Percentiles rank a stretch among this genome's conserved stretches.
These are phyloP conservation scores for Synergus japonicus DNA, from an alignment of 2,888 invertebrate species.

Conservation along the genomic window DNA sequence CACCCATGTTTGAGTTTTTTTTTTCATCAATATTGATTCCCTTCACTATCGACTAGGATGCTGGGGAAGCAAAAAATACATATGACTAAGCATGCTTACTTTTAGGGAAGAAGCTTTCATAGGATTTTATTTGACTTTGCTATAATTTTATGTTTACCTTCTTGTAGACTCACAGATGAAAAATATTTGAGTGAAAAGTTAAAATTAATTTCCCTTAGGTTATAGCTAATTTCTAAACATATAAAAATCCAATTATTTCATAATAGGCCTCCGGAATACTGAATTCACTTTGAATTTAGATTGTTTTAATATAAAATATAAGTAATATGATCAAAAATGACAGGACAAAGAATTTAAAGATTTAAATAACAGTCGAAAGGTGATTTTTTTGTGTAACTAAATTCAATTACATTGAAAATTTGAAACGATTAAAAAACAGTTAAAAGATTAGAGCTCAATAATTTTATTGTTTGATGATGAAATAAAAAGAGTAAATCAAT, in stretches of 20 bases:
- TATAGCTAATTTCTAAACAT: neutral
- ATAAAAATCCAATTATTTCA: neutral
- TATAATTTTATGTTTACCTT: neutral
- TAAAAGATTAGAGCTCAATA: neutral
- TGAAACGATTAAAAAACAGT: neutral
- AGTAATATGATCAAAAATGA: neutral
- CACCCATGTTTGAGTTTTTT: slow-evolving; percentile 48
- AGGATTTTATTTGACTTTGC: neutral
- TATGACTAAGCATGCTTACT: neutral
- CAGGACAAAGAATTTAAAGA: neutral
- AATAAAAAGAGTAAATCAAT: slow-evolving; percentile 48
- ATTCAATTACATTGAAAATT: neutral
- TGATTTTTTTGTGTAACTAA: neutral
- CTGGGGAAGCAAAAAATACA: neutral
- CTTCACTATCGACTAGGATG: slow-evolving; percentile 21
- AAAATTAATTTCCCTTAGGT: neutral
- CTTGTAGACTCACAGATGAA: neutral
- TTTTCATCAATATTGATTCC: neutral
- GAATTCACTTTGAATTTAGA: neutral
- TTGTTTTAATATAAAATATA: neutral
- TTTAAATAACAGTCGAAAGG: neutral
- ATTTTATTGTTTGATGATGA: neutral
- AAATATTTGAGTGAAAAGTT: neutral
- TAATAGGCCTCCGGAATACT: neutral
- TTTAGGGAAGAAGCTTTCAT: neutral